A percentile compares a stretch with the other conserved stretches of the same genome.
phyloP scores from a whole-genome alignment of 1,140 invertebrate genomes.

The Scaptomyza montana region DNA sequence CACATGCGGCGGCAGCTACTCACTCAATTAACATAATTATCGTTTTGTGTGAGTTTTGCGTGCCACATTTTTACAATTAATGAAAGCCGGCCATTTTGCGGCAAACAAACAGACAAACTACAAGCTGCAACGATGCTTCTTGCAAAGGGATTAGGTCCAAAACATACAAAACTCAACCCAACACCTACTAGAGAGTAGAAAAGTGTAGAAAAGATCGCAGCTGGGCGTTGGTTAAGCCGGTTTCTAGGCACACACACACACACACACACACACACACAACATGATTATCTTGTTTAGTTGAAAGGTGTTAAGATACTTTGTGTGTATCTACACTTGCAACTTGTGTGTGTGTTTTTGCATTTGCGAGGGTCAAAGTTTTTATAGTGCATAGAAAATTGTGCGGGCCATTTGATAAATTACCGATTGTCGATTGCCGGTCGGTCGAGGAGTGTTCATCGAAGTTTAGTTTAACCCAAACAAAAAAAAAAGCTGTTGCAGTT shows the following conservation, averaged over 20 bases:
- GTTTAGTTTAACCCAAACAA: slow-evolving; percentile 46
- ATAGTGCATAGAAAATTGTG: slow-evolving; percentile 75
- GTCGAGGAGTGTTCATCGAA: slow-evolving; percentile 66
- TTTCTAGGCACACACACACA: slow-evolving; percentile 31
- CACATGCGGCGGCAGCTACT: slow-evolving; percentile 40
- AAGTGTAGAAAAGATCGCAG: neutral
- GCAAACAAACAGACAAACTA: neutral
- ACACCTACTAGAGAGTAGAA: slow-evolving; percentile 37
- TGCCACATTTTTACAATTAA: slow-evolving; percentile 72
- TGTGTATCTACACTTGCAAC: neutral
- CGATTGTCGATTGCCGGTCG: neutral
- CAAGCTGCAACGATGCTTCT: slow-evolving; percentile 15
- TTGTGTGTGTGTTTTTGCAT: slow-evolving; percentile 14
- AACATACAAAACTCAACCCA: slow-evolving; percentile 3
- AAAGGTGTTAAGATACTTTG: slow-evolving; percentile 66
- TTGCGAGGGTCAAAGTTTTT: slow-evolving; percentile 72
- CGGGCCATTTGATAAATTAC: slow-evolving; percentile 76
- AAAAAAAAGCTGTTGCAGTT: slow-evolving; percentile 64
- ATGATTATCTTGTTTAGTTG: slow-evolving; percentile 24
- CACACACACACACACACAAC: too few species aligned
- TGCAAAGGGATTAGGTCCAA: slow-evolving; percentile 32
- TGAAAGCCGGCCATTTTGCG: slow-evolving; percentile 72
- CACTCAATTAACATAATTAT: slow-evolving; percentile 79
- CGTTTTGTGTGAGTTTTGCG: slow-evolving; percentile 33
- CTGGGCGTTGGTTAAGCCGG: slow-evolving; percentile 51